phyloP scores from a whole-genome alignment of 2,888 invertebrate species.

The Erynnis tages region DNA sequence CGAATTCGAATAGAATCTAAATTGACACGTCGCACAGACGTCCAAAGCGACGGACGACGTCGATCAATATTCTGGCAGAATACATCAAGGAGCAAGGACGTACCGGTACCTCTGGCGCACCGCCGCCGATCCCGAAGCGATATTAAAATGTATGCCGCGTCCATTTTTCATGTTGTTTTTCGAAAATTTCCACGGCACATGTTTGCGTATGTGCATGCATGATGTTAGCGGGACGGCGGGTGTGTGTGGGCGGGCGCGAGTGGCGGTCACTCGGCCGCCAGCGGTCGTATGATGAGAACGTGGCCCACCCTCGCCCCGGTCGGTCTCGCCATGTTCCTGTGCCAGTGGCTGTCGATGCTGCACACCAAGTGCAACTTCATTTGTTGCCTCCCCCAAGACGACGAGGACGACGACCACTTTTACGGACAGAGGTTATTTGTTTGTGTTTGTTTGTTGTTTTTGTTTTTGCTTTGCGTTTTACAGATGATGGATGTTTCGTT shows the following conservation, averaged over 20 bases:
- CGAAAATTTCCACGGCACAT: neutral
- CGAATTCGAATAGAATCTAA: too few relatives aligned
- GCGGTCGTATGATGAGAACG: conserved; percentile 11
- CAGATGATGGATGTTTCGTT: too few relatives aligned
- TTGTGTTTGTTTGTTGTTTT: neutral
- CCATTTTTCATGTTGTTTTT: conserved; percentile 6
- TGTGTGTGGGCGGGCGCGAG: neutral
- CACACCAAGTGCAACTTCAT: neutral
- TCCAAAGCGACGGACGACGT: too few relatives aligned
- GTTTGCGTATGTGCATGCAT: conserved; percentile 18
- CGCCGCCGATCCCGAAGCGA: too few relatives aligned
- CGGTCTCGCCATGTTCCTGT: conserved; percentile 7
- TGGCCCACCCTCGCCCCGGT: neutral
- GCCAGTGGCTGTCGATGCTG: conserved; percentile 16
- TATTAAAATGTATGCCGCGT: conserved; percentile 15
- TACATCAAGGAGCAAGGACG: too few relatives aligned
- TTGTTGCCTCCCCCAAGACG: neutral
- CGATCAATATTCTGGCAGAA: too few relatives aligned
- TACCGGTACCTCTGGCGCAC: too few relatives aligned
- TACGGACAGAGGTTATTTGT: neutral
- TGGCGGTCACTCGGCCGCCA: neutral
- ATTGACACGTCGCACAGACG: too few relatives aligned
- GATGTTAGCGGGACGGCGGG: neutral
- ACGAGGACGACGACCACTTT: conserved; percentile 6
- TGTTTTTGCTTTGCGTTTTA: neutral